Conservation (phyloP, 2,888 invertebrate species). For the Melinaea marsaeus region DNA sequence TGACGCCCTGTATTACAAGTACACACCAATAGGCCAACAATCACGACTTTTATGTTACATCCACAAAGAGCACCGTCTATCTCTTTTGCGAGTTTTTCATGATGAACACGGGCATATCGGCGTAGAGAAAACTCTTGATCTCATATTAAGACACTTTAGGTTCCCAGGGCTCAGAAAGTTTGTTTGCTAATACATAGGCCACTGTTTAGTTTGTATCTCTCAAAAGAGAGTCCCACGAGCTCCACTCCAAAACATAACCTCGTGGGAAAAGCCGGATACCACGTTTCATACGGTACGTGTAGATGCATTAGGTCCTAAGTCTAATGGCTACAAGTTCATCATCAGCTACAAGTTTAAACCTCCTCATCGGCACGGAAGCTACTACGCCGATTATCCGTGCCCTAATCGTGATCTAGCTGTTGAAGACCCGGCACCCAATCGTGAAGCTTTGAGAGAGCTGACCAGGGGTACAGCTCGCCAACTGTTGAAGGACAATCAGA, state of each 20-base stretch:
- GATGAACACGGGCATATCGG: conserved; percentile 19
- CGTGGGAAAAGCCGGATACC: conserved; percentile 30
- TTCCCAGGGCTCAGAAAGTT: conserved; percentile 9
- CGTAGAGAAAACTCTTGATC: conserved; percentile 16
- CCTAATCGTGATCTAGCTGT: too few species aligned
- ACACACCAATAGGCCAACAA: conserved; percentile 10
- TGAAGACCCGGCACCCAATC: too few species aligned
- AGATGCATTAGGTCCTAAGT: conserved; percentile 15
- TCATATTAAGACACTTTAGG: conserved; percentile 12
- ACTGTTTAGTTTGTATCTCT: conserved; percentile 21
- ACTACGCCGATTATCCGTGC: too few species aligned
- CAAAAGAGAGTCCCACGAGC: conserved; percentile 27
- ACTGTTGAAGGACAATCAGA: too few species aligned
- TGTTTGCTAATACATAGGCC: conserved; percentile 11
- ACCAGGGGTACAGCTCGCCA: too few species aligned
- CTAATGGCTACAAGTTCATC: conserved; percentile 14
- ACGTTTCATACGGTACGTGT: conserved; percentile 32
- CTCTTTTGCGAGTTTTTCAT: conserved; percentile 33
- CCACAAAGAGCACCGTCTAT: conserved; percentile 36
- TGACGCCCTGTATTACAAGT: conserved; percentile 27
- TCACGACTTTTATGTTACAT: conserved; percentile 34
- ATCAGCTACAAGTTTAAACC: too few species aligned
- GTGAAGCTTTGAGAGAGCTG: too few species aligned
- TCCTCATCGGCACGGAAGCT: too few species aligned
- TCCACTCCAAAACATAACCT: conserved; percentile 28